These are phyloP conservation scores for Caenorhabditis drosophilae DNA, from an alignment of 2,888 invertebrate genomes.

Conservation along the genomic window DNA sequence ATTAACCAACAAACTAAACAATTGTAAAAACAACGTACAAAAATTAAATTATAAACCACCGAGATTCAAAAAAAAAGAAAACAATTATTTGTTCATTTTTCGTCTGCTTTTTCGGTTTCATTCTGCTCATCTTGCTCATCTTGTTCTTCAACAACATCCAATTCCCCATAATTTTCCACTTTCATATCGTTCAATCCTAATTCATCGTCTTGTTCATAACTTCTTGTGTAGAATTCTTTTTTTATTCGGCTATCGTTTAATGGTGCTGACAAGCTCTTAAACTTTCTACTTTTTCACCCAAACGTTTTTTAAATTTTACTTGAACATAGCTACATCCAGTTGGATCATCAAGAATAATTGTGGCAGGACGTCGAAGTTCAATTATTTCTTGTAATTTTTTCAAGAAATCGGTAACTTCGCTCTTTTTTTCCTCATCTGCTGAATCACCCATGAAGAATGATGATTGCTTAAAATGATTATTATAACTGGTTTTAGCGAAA, in stretches of 20 bases:
- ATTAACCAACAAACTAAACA: no score
- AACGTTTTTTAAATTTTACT: conserved; percentile 67
- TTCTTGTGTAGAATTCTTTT: conserved; percentile 82
- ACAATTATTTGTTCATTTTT: conserved; percentile 1
- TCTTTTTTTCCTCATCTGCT: conserved; percentile 43
- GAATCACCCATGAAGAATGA: conserved; percentile 67
- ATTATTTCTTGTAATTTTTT: conserved; percentile 52
- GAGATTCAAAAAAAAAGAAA: background rate
- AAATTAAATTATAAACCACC: background rate
- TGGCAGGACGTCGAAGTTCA: conserved; percentile 72
- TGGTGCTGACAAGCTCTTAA: conserved; percentile 67
- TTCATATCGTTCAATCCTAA: conserved; percentile 94
- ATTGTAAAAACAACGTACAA: conserved; percentile 1
- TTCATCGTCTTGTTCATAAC: conserved; percentile 89
- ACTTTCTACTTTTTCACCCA: background rate
- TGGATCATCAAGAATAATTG: conserved; percentile 89
- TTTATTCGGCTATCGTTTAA: conserved; percentile 74
- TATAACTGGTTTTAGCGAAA: background rate
- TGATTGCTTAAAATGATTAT: conserved; percentile 50
- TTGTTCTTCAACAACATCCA: conserved; percentile 56
- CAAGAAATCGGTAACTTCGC: conserved; percentile 49
- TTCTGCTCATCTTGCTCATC: conserved; percentile 48
- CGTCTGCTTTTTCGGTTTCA: conserved; percentile 1
- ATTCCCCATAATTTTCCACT: conserved; percentile 80
- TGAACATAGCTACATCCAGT: conserved; percentile 96